phyloP scores from a whole-genome alignment of 2,113 vertebrate genomes.

The Paradoxurus hermaphroditus region DNA sequence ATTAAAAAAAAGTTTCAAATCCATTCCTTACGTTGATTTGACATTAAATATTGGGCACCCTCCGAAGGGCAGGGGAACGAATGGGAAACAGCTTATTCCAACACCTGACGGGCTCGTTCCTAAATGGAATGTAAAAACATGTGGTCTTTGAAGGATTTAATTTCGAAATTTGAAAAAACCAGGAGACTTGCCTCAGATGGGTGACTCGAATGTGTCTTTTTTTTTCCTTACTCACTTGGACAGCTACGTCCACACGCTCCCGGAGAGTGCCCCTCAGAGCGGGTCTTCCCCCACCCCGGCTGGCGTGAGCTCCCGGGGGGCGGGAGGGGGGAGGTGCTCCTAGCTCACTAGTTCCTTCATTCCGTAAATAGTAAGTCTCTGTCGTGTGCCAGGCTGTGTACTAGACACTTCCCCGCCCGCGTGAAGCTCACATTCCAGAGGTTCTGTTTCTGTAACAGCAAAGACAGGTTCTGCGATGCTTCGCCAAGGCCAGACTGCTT shows the following conservation, averaged over 20 bases:
- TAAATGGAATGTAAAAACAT: neutral
- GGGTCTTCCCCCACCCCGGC: accelerated
- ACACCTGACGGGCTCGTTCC: neutral
- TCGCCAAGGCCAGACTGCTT: accelerated
- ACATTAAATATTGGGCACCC: neutral
- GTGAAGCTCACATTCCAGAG: accelerated
- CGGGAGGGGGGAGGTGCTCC: accelerated
- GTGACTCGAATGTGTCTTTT: neutral
- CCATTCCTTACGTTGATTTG: neutral
- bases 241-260: accelerated
- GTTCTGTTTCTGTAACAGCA: accelerated
- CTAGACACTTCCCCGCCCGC: neutral
- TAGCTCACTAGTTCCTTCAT: neutral
- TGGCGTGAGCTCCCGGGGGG: neutral
- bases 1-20: too few species aligned
- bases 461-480: accelerated
- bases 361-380: accelerated
- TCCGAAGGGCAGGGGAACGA: neutral
- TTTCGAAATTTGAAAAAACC: too few species aligned
- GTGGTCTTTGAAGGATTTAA: neutral
- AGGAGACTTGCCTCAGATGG: neutral
- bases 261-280: accelerated
- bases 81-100: neutral
- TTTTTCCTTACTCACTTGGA: neutral
- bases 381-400: too few species aligned